A percentile compares a stretch with the other conserved stretches of the same genome.
Conservation (phyloP, 2,113 vertebrate species). For the Dendropsophus ebraccatus region DNA sequence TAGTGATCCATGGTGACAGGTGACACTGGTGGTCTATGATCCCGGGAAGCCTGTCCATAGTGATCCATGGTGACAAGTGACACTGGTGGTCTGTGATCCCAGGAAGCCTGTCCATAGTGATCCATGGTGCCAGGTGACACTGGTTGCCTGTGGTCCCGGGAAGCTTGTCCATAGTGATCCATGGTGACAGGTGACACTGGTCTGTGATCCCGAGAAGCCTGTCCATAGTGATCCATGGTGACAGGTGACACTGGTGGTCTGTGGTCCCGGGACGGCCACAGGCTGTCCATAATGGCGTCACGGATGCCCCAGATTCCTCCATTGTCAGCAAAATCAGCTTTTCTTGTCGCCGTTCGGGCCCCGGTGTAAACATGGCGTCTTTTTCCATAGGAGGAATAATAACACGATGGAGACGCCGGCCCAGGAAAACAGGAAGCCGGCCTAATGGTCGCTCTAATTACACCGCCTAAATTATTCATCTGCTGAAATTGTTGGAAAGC, state of each 20-base stretch:
- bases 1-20: too few species aligned
- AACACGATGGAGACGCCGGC: neutral
- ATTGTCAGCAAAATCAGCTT: neutral
- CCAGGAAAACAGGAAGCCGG: slow-evolving; percentile 74
- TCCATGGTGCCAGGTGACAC: too few species aligned
- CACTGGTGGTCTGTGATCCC: too few species aligned
- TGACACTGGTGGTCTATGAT: too few species aligned
- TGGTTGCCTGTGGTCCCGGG: too few species aligned
- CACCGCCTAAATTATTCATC: slow-evolving; percentile 83
- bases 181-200: too few species aligned
- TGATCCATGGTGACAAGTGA: too few species aligned
- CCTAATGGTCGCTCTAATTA: slow-evolving; percentile 78
- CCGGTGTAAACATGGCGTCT: neutral
- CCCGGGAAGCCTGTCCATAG: too few species aligned
- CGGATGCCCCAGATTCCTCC: neutral
- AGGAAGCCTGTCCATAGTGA: too few species aligned
- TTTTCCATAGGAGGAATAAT: neutral
- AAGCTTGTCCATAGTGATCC: too few species aligned
- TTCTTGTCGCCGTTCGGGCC: neutral
- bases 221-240: neutral
- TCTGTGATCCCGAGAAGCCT: too few species aligned
- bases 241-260: neutral
- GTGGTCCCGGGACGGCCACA: neutral
- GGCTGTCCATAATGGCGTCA: neutral
- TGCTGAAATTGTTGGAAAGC: slow-evolving; percentile 79